These are phyloP conservation scores for Pemphigus obesinymphae DNA, from an alignment of 1,140 invertebrate species.

Conservation along the genomic window DNA sequence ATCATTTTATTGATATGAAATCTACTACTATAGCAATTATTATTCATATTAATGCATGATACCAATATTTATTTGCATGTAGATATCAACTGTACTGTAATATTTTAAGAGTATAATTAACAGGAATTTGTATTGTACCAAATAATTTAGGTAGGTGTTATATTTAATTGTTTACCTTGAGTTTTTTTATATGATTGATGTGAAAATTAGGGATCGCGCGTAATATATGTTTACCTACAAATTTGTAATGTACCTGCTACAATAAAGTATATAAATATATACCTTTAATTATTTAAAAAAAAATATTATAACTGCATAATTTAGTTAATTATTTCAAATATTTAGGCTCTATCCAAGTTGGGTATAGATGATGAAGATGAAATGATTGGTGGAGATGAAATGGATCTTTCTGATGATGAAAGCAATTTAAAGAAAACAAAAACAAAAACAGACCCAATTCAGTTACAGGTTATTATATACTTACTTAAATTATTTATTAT, in stretches of 20 bases:
- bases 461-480: conserved; percentile 30
- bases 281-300: neutral
- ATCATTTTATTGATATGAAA: neutral
- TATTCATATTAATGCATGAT: neutral
- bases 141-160: conserved; percentile 39
- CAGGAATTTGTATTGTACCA: conserved; percentile 35
- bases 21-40: neutral
- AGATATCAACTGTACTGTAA: neutral
- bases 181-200: conserved; percentile 26
- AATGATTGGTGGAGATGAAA: conserved; percentile 36
- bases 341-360: conserved; percentile 27
- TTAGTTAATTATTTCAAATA: neutral
- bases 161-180: conserved; percentile 31
- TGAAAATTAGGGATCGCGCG: conserved; percentile 4
- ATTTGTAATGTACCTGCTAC: conserved; percentile 16
- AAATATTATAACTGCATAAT: neutral
- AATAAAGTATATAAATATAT: conserved; percentile 18
- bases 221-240: conserved; percentile 1
- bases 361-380: conserved; percentile 39
- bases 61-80: neutral
- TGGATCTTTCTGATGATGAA: conserved; percentile 37
- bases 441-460: conserved; percentile 29
- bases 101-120: conserved; percentile 27
- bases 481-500: neutral
- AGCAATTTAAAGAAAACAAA: conserved; percentile 25